Evolutionary conservation across 2,113 vertebrate genomes (phyloP).

Genomic region (Barnardius zonarius): DNA sequence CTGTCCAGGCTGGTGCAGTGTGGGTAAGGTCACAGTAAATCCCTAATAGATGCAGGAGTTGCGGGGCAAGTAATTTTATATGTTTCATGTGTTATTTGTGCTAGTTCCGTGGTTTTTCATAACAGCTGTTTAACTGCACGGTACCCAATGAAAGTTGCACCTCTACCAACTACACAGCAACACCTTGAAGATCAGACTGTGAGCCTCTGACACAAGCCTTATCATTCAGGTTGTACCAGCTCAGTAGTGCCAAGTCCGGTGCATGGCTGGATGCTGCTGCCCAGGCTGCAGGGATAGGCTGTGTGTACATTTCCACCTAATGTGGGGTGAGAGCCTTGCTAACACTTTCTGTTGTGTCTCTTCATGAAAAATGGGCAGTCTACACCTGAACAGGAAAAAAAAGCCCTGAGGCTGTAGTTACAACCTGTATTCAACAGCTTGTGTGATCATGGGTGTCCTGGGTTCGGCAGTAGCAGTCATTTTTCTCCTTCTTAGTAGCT

Average conservation of each 20-base stretch:
- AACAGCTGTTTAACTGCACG: not conserved
- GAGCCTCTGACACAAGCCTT: not conserved
- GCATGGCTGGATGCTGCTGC: not conserved
- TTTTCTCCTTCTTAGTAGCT: too few relatives aligned
- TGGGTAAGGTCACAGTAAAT: not conserved
- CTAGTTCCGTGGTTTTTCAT: not conserved
- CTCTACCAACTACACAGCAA: not conserved
- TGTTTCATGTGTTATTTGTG: not conserved
- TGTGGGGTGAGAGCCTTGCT: not conserved
- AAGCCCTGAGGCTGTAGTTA: not conserved
- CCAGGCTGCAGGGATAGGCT: not conserved
- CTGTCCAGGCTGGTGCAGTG: not conserved
- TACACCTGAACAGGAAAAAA: not conserved
- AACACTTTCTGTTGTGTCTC: not conserved
- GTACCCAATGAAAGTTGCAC: not conserved
- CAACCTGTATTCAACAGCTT: not conserved
- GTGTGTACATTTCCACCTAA: not conserved
- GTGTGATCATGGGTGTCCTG: not conserved
- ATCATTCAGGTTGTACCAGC: not conserved
- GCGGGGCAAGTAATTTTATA: not conserved
- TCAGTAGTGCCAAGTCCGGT: fast-evolving
- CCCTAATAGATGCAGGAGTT: not conserved
- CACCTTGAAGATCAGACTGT: not conserved
- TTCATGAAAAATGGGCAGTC: not conserved
- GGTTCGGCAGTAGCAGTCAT: too few relatives aligned